These are phyloP conservation scores for Gymnorhina tibicen DNA, from an alignment of 2,113 vertebrate genomes.

Conservation along the genomic window DNA sequence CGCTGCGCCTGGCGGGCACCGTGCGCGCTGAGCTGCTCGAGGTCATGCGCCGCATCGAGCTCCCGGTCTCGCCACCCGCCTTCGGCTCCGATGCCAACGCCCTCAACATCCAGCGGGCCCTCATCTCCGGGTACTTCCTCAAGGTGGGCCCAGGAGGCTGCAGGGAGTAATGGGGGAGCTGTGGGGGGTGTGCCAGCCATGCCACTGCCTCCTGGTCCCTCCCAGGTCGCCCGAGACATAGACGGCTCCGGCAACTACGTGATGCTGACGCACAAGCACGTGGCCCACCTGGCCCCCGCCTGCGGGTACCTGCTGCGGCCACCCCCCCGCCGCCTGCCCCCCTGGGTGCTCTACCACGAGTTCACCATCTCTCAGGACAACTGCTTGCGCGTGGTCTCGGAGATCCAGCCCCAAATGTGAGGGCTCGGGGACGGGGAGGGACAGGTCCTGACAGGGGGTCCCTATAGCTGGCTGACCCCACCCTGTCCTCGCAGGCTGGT, in stretches of 20 bases:
- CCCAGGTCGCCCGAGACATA: conserved; percentile 79
- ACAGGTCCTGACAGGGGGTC: fast-evolving
- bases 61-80: conserved; percentile 87
- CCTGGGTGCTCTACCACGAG: conserved; percentile 85
- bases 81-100: conserved; percentile 88
- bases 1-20: conserved; percentile 78
- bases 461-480: fast-evolving
- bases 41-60: conserved; percentile 91
- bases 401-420: conserved; percentile 93
- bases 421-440: background rate
- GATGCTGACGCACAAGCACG: conserved; percentile 84
- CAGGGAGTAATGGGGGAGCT: fast-evolving
- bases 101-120: conserved; percentile 86
- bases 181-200: background rate
- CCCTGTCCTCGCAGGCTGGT: conserved; percentile 75
- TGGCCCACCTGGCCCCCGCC: conserved; percentile 79
- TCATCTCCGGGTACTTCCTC: conserved; percentile 94
- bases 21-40: conserved; percentile 88
- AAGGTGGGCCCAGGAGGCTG: conserved; percentile 71
- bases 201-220: background rate
- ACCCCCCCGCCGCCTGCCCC: conserved; percentile 72
- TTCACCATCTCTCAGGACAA: conserved; percentile 88
- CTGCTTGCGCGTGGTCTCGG: conserved; percentile 81
- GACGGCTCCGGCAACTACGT: conserved; percentile 86
- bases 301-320: conserved; percentile 75